Evolutionary conservation across 2,888 invertebrate species (phyloP).

Genomic region (Meiosimyza decipiens): DNA sequence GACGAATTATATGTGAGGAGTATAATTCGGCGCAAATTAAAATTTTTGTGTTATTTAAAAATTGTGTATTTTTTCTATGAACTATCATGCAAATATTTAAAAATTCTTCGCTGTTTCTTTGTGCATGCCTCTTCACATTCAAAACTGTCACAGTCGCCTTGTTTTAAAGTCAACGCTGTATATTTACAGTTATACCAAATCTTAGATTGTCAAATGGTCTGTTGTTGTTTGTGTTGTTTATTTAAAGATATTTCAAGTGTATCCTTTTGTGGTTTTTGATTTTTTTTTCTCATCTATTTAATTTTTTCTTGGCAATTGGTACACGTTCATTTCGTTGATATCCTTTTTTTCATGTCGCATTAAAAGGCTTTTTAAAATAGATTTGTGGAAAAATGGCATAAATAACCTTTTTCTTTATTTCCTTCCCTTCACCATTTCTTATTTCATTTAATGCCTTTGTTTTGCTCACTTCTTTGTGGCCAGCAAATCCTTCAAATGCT

Average conservation of each 20-base stretch:
- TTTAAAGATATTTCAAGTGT: constrained; percentile 2
- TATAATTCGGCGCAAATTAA: no score
- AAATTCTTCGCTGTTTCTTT: no score
- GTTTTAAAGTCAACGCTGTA: no score
- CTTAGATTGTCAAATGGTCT: constrained; percentile 37
- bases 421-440: not conserved
- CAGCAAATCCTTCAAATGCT: not conserved
- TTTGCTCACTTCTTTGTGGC: not conserved
- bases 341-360: not conserved
- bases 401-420: not conserved
- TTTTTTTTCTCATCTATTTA: not conserved
- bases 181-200: constrained; percentile 23
- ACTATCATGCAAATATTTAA: no score
- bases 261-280: not conserved
- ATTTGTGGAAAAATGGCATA: no score
- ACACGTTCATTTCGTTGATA: no score
- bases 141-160: no score
- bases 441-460: not conserved
- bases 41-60: no score
- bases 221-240: not conserved
- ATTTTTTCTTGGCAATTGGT: not conserved
- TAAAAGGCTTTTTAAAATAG: not conserved
- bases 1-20: no score
- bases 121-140: no score
- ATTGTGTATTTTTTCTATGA: no score